phyloP scores from a whole-genome alignment of 2,797 vertebrate genomes.

The Pseudochirops cupreus region DNA sequence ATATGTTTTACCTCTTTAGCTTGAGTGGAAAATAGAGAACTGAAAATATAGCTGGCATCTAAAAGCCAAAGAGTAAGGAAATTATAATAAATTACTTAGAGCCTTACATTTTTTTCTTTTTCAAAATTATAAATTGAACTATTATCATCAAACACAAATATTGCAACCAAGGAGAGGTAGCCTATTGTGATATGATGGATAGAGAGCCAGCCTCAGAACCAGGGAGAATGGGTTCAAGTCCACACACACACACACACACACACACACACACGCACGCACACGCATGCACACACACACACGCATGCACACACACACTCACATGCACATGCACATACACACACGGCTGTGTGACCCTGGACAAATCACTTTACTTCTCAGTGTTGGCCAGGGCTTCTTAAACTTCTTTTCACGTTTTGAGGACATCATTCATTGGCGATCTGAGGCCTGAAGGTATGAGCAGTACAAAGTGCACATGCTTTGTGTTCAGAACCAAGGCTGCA shows the following conservation, averaged over 20 bases:
- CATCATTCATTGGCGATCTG: too few species aligned
- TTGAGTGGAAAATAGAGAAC: background rate
- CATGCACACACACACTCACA: background rate
- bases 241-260: background rate
- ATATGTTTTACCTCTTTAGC: background rate
- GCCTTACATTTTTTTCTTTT: background rate
- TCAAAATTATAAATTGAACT: background rate
- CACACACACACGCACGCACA: too few species aligned
- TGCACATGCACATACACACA: background rate
- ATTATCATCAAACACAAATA: background rate
- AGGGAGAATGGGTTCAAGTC: background rate
- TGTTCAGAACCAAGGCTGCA: too few species aligned
- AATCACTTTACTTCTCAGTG: background rate
- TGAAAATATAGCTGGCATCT: background rate
- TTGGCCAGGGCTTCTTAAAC: too few species aligned
- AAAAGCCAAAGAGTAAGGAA: background rate
- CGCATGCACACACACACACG: too few species aligned
- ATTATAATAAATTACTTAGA: slow-evolving; percentile 4
- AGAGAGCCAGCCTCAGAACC: background rate
- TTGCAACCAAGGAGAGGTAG: background rate
- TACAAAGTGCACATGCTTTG: too few species aligned
- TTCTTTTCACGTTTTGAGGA: too few species aligned
- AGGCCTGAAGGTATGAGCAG: too few species aligned
- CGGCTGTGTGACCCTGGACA: background rate
- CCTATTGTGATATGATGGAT: background rate